phyloP scores from a whole-genome alignment of 2,888 invertebrate species.

The Lutraria lutraria region DNA sequence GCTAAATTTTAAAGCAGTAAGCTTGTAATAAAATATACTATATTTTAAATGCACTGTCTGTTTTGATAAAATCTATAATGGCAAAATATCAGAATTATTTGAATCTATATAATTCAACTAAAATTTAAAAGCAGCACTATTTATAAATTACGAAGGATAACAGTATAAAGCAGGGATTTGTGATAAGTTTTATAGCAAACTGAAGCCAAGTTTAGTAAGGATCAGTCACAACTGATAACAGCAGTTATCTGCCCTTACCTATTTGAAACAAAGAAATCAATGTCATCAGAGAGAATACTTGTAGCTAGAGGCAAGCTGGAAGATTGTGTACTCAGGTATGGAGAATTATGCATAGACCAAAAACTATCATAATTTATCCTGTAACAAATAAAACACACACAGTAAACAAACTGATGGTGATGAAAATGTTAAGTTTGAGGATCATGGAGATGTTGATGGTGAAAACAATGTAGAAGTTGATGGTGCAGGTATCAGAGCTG shows the following conservation, averaged over 20 bases:
- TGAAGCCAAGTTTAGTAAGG: background rate
- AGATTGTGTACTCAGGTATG: constrained; percentile 47
- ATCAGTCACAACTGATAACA: background rate
- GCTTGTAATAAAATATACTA: background rate
- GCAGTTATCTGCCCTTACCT: constrained; percentile 57
- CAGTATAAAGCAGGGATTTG: background rate
- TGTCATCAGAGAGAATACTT: constrained; percentile 56
- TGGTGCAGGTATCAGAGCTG: background rate
- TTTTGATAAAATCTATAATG: too few relatives aligned
- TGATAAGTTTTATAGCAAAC: background rate
- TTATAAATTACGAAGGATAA: background rate
- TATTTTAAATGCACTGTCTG: background rate
- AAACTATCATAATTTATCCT: constrained; percentile 46
- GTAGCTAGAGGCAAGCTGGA: constrained; percentile 52
- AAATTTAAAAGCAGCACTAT: background rate
- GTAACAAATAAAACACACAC: constrained; percentile 20
- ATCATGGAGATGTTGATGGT: background rate
- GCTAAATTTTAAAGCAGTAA: background rate
- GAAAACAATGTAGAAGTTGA: background rate
- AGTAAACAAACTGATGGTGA: background rate
- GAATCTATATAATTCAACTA: background rate
- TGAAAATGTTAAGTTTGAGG: background rate
- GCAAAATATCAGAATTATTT: too few relatives aligned
- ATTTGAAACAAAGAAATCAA: constrained; percentile 65
- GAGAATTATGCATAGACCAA: constrained; percentile 55